These are phyloP conservation scores for Columba livia DNA, from an alignment of 2,113 vertebrate species.

Conservation along the genomic window DNA sequence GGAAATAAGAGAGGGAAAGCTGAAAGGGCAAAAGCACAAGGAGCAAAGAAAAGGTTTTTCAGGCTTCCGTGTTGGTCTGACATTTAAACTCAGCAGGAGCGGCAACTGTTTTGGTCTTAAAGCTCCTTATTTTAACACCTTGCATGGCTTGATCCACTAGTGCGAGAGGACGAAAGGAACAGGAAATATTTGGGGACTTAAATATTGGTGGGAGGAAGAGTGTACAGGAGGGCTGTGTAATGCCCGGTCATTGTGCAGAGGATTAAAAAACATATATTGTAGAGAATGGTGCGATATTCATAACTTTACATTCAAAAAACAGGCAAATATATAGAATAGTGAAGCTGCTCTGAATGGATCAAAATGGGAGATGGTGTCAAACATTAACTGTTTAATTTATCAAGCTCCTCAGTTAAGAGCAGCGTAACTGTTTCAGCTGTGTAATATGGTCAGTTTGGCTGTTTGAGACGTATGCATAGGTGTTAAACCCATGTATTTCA, in stretches of 20 bases:
- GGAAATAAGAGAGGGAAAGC: slow-evolving; percentile 30
- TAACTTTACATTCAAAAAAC: not conserved
- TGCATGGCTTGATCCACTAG: not conserved
- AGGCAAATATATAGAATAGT: not conserved
- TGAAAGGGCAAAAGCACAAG: slow-evolving; percentile 75
- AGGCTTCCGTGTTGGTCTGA: slow-evolving; percentile 53
- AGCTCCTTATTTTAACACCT: slow-evolving; percentile 61
- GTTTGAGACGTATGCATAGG: not conserved
- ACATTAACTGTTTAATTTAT: not conserved
- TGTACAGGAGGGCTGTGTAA: not conserved
- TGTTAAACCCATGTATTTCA: not conserved
- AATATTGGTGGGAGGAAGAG: not conserved
- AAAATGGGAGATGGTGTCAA: not conserved
- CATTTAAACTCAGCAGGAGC: slow-evolving; percentile 75
- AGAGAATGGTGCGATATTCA: not conserved
- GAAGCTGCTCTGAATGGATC: not conserved
- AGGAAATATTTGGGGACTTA: not conserved
- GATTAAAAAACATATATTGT: not conserved
- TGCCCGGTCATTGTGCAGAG: not conserved
- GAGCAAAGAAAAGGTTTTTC: slow-evolving; percentile 65
- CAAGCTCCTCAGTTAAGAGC: not conserved
- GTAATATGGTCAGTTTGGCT: not conserved
- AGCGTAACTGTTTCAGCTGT: not conserved
- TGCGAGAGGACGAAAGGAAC: not conserved
- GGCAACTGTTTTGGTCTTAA: slow-evolving; percentile 61